Evolutionary conservation across 2,888 invertebrate genomes (phyloP).

Genomic region (Dioctria rufipes): DNA sequence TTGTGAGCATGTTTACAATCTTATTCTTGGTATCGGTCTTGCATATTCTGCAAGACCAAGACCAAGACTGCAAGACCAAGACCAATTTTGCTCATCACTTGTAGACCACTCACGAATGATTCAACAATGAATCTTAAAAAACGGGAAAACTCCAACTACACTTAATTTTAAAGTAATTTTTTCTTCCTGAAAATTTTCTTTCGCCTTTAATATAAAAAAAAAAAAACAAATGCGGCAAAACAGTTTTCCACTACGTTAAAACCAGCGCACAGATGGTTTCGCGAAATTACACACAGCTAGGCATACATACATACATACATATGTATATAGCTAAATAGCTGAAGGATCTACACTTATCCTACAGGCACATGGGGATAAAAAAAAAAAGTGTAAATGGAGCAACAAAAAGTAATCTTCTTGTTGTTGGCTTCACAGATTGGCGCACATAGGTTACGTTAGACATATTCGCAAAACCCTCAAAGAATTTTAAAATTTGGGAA

Average conservation of each 20-base stretch:
- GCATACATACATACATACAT: background rate
- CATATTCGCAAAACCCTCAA: conserved; percentile 25
- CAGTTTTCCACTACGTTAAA: conserved; percentile 8
- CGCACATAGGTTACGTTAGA: conserved; percentile 39
- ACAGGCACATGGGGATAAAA: conserved; percentile 2
- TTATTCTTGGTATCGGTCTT: no score
- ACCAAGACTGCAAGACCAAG: no score
- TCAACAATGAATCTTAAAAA: no score
- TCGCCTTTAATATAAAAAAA: conserved; percentile 24
- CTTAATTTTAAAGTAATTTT: background rate
- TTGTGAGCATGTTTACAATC: no score
- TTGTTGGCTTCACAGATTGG: conserved; percentile 36
- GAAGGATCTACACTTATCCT: background rate
- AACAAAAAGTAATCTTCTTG: conserved; percentile 46
- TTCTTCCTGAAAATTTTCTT: conserved; percentile 17
- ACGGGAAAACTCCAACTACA: no score
- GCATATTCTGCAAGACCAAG: no score
- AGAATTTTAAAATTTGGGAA: conserved; percentile 18
- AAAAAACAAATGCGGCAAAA: conserved; percentile 2
- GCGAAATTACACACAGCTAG: conserved; percentile 18
- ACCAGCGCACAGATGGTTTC: conserved; percentile 18
- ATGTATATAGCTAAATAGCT: background rate
- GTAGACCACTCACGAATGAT: no score
- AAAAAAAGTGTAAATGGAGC: conserved; percentile 36
- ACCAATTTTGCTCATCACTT: no score